phyloP scores from a whole-genome alignment of 2,113 vertebrate genomes.

The Corythoichthys haematopterus region DNA sequence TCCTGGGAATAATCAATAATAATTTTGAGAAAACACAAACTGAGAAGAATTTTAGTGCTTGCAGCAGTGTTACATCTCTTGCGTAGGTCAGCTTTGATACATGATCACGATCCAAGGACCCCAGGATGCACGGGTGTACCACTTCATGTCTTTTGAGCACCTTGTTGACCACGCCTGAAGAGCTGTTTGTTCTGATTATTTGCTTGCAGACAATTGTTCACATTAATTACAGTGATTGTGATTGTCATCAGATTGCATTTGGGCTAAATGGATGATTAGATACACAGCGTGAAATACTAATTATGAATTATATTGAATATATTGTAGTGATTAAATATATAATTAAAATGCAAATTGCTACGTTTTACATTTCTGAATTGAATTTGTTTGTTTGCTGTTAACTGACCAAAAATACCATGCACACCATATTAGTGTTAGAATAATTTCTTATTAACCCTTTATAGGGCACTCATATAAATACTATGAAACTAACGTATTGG shows the following conservation, averaged over 20 bases:
- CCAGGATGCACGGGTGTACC: conserved; percentile 29
- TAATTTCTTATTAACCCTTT: no score
- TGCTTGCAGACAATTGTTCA: conserved; percentile 23
- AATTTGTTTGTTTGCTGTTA: no score
- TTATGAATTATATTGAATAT: no score
- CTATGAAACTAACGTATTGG: no score
- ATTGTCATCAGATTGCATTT: conserved; percentile 41
- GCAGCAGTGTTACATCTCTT: conserved; percentile 4
- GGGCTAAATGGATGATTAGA: conserved; percentile 10
- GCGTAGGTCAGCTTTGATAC: conserved; percentile 17
- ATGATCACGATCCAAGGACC: conserved; percentile 59
- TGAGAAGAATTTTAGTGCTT: not conserved
- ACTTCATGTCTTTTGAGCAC: conserved; percentile 30
- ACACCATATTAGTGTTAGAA: no score
- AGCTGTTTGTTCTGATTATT: conserved; percentile 58
- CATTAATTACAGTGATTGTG: conserved; percentile 53
- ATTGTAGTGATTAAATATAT: no score
- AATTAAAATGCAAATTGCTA: no score
- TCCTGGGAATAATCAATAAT: not conserved
- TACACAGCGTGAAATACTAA: not conserved
- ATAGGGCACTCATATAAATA: no score
- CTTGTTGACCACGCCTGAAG: conserved; percentile 39
- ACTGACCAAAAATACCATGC: no score
- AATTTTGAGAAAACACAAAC: not conserved
- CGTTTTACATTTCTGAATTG: no score